Conservation (phyloP, 2,113 vertebrate genomes). For the Tor tambroides region DNA sequence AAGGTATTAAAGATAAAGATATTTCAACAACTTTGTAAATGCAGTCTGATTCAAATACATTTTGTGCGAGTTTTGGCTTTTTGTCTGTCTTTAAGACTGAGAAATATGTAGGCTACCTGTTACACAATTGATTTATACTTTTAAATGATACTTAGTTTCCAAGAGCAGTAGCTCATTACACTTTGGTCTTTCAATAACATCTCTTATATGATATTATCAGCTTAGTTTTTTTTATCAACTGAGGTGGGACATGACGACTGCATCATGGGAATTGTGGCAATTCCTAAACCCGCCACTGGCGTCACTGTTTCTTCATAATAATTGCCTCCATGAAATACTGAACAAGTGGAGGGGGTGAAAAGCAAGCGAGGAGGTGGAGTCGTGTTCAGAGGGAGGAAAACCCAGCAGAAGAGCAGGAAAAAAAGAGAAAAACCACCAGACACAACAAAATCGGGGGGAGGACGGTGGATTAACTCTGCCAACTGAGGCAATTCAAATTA, state of each 20-base stretch:
- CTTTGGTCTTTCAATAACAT: not conserved
- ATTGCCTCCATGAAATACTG: not conserved
- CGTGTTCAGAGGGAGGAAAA: constrained; percentile 59
- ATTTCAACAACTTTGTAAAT: not conserved
- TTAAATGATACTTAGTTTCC: not conserved
- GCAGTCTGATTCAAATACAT: not conserved
- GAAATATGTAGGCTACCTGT: not conserved
- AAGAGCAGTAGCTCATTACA: not conserved
- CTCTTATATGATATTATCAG: not conserved
- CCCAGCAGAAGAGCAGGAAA: constrained; percentile 55
- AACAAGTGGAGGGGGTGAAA: constrained; percentile 44
- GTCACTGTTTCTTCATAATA: constrained; percentile 66
- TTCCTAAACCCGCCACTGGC: constrained; percentile 46
- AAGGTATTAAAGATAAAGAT: not conserved
- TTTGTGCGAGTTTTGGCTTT: not conserved
- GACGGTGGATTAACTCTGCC: constrained; percentile 68
- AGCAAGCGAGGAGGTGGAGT: constrained; percentile 76
- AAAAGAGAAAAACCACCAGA: constrained; percentile 71
- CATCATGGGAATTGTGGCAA: not conserved
- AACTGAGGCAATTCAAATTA: constrained; percentile 59
- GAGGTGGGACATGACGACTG: not conserved
- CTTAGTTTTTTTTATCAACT: too few species aligned
- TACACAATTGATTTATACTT: too few species aligned
- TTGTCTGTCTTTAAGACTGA: not conserved
- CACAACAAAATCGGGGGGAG: constrained; percentile 70